Evolutionary conservation across 2,113 vertebrate genomes (phyloP).

Genomic region (Labeo rohita): DNA sequence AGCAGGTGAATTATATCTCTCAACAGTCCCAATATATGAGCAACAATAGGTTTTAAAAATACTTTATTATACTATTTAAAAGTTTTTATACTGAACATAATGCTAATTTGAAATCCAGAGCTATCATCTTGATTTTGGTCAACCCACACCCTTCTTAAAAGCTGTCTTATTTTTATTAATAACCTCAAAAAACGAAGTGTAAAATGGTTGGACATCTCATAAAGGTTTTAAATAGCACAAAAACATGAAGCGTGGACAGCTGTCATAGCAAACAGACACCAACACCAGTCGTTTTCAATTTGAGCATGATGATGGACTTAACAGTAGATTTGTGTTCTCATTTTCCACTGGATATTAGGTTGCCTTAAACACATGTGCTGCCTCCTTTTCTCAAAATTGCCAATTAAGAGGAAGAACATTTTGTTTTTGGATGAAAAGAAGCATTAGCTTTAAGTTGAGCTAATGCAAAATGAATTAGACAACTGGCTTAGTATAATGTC

Average conservation of each 20-base stretch:
- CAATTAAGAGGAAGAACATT: conserved; percentile 33
- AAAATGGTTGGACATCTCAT: conserved; percentile 12
- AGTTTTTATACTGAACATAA: background rate
- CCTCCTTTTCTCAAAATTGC: conserved; percentile 32
- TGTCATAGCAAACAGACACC: background rate
- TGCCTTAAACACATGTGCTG: conserved; percentile 25
- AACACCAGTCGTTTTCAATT: background rate
- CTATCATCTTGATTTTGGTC: background rate
- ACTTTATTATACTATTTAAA: background rate
- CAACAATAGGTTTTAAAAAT: background rate
- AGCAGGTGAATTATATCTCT: background rate
- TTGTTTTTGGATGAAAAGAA: conserved; percentile 20
- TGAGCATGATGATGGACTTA: conserved; percentile 1
- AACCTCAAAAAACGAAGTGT: background rate
- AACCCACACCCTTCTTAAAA: background rate
- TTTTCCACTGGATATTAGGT: conserved; percentile 20
- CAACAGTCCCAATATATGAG: background rate
- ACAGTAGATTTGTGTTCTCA: conserved; percentile 6
- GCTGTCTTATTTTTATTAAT: background rate
- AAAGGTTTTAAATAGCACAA: conserved; percentile 16
- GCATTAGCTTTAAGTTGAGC: conserved; percentile 2
- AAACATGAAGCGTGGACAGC: background rate
- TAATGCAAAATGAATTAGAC: conserved; percentile 25
- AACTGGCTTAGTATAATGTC: background rate
- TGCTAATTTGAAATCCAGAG: background rate